Evolutionary conservation across 2,113 vertebrate species (phyloP).

Genomic region (Cephalopterus ornatus): DNA sequence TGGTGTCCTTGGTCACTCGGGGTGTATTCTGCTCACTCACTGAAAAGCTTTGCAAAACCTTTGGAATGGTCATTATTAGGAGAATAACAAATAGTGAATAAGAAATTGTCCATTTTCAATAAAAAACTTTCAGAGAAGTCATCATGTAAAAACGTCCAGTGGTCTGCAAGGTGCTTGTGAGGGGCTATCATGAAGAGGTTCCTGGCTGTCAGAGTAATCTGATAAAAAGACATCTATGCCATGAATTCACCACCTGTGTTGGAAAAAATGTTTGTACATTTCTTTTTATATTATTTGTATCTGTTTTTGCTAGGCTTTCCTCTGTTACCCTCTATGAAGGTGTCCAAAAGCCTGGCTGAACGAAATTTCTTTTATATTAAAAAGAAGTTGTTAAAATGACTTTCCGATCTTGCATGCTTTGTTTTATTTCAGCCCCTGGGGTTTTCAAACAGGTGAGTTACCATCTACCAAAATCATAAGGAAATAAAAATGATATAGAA

Average conservation of each 20-base stretch:
- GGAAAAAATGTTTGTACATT: neutral
- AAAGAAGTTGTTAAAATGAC: constrained; percentile 47
- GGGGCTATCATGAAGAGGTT: neutral
- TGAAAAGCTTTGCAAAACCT: neutral
- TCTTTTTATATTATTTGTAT: constrained; percentile 30
- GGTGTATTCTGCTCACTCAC: neutral
- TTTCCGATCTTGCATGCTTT: constrained; percentile 50
- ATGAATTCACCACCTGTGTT: neutral
- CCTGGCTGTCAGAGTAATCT: neutral
- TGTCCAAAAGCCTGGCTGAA: constrained; percentile 26
- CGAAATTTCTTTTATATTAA: constrained; percentile 54
- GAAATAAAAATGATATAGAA: constrained; percentile 43
- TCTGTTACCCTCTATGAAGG: neutral
- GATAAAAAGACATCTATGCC: neutral
- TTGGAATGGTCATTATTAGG: neutral
- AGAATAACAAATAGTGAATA: neutral
- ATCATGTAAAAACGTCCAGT: neutral
- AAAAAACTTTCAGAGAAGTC: neutral
- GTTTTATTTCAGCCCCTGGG: constrained; percentile 57
- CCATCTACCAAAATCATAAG: constrained; percentile 44
- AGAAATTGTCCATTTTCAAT: neutral
- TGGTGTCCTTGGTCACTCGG: neutral
- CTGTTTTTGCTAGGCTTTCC: constrained; percentile 1
- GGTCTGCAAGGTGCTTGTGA: neutral
- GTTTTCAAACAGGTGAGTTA: constrained; percentile 52